Base-by-base conservation (phyloP, 2,113 vertebrate genomes). In the Apteryx owenii region DNA sequence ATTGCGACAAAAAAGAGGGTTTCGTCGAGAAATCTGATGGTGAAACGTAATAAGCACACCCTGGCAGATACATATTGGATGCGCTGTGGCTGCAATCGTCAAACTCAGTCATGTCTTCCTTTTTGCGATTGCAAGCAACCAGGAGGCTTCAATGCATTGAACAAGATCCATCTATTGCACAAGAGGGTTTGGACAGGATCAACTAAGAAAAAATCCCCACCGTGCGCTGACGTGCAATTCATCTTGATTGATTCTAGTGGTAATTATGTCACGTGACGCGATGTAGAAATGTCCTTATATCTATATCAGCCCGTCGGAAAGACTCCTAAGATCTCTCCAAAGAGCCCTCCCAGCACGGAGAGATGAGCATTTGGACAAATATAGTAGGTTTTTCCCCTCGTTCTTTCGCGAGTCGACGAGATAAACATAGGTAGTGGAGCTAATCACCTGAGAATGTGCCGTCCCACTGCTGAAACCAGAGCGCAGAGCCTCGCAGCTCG, bases 161-260 rank as follows among this genome's bases (percentile, higher is more conserved):
- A 99, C 99, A 98, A 99, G 99, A 99, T 99, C 99, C 99, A 99
- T 99, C 98, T 99, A 99, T 98, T 99, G 99, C 99, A 98, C 98
- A 98, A 98, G 98, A 98, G 98, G 98, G 98, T 98, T 98, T 98
- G 99, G 98, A 98, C 98, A 99, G 99, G 98, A 99, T 98, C 98
- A 99, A 98, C 98, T 98, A 98, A 98, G 98, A 99, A 98, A 98
- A 99, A 99, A 99, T 99, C 98, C 99, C 99, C 99, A 99, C 99
- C 98, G 99, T 98, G 99, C 98, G 99, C 99, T 99, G 99, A 99
- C 99, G 99, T 99, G 99, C 99, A 99, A 99, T 99, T 99, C 99
- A 99, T 99, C 99, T 99, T 99, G 99, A 99, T 99, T 99, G 99
- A 99, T 99, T 99, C 99, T 99, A 98, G 99, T 99, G 99, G 99